These are phyloP conservation scores for Rhea americana DNA, from an alignment of 2,113 vertebrate genomes.

Conservation along the genomic window DNA sequence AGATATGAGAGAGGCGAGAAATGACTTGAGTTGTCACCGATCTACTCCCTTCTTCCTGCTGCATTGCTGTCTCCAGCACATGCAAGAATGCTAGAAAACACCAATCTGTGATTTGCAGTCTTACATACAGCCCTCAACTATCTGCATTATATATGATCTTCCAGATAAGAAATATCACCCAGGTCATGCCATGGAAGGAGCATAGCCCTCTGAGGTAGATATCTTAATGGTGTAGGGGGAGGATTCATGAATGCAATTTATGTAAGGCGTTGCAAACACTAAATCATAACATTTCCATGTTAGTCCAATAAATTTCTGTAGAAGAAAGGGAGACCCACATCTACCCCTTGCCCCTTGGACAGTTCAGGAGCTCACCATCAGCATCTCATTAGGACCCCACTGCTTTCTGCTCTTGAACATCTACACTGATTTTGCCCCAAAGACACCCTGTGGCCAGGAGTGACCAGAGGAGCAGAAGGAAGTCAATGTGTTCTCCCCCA, in stretches of 20 bases:
- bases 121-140: background rate
- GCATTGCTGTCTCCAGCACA: fast-evolving
- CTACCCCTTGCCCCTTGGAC: background rate
- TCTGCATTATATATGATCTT: background rate
- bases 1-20: background rate
- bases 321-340: background rate
- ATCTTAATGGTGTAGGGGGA: background rate
- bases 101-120: background rate
- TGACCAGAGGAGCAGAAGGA: background rate
- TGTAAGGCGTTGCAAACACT: fast-evolving
- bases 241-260: background rate
- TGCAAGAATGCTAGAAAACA: fast-evolving
- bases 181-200: background rate
- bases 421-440: background rate
- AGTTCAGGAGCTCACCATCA: fast-evolving
- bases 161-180: background rate
- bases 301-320: background rate
- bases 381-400: background rate
- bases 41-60: background rate
- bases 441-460: background rate
- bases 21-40: background rate
- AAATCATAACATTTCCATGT: background rate
- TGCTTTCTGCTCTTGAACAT: background rate
- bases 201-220: background rate
- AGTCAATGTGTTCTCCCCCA: background rate